Evolutionary conservation across 2,888 invertebrate species (phyloP), one percentile per base, ranked within the genome.

Genomic region (Oligia strigilis): DNA sequence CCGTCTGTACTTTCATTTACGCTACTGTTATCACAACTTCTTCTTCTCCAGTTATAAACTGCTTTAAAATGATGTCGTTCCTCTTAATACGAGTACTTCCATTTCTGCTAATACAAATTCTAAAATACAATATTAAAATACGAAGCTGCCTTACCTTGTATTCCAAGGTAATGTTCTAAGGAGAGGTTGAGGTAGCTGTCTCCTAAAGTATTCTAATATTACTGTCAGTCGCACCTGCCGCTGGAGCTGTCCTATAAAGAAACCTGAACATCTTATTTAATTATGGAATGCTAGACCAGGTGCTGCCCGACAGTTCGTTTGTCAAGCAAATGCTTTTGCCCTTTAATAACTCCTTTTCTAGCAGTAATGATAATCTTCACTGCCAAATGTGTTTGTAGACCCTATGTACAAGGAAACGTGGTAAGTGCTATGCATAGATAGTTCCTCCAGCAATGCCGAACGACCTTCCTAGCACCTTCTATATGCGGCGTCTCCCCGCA

Each of bases 191-290:
- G 55, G n/a, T n/a, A 43, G 1, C 71, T 75, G 67, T 69, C 84
- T 36, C 62, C 11, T 66, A 80, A 72, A 72, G 55, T 84, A 69
- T 80, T 80, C 75, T 23, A 69, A 72, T 80, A 80, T 36, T 19
- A 11, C 29, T 65, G 64, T 69, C 84, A n/a, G 14, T 40, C 0
- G 60, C 85, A 83, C 58, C 67, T 69, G 75, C 81, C 69, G 3
- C 58, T 46, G 36, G 23, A 19, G 13, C 62, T 23, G 13, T 43
- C 14, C 52, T 66, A 4, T 55, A 19, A 52, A 55, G 65, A 60
- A 55, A 64, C 72, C 58, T 78, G 46, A 17, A 69, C 43, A 65
- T n/a, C 40, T 83, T 49, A 72, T 69, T 72, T 72, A 77, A 81
- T 70, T 82, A 82, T 75, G 46, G 17, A 69, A n/a, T 29, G 43